Conservation (phyloP, 2,113 vertebrate species). For the Tamias sibiricus region DNA sequence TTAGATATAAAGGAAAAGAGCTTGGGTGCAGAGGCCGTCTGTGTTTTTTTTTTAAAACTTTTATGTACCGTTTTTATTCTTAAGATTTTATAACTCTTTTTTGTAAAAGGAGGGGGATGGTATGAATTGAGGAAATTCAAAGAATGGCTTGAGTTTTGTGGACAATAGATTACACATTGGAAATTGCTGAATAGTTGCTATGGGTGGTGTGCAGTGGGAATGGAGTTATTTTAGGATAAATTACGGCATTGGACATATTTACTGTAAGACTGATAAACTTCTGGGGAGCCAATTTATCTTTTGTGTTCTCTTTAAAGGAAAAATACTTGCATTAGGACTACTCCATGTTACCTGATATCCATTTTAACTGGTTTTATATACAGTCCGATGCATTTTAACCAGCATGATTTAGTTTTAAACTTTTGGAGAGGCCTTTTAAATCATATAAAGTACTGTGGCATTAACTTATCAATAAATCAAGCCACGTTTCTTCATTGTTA, state of each 20-base stretch:
- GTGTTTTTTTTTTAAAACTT: background rate
- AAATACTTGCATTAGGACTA: background rate
- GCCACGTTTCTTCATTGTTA: background rate
- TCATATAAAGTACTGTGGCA: background rate
- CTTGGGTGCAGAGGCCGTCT: background rate
- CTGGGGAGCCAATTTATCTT: background rate
- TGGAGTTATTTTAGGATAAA: background rate
- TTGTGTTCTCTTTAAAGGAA: constrained; percentile 12
- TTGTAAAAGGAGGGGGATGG: background rate
- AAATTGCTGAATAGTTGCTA: background rate
- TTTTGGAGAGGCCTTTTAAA: background rate
- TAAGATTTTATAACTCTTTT: background rate
- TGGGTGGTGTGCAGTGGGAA: background rate
- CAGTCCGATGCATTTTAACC: constrained; percentile 7
- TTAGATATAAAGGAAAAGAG: background rate
- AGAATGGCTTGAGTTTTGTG: constrained; percentile 20
- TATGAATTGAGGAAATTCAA: background rate
- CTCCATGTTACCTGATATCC: background rate
- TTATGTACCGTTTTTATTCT: background rate
- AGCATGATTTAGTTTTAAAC: constrained; percentile 13
- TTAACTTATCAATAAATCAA: constrained; percentile 20
- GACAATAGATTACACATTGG: background rate
- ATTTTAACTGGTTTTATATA: background rate
- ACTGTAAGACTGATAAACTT: background rate
- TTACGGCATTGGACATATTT: background rate